These are phyloP conservation scores for Triplophysa yarkandensis DNA, from an alignment of 2,797 vertebrate species.

Conservation along the genomic window DNA sequence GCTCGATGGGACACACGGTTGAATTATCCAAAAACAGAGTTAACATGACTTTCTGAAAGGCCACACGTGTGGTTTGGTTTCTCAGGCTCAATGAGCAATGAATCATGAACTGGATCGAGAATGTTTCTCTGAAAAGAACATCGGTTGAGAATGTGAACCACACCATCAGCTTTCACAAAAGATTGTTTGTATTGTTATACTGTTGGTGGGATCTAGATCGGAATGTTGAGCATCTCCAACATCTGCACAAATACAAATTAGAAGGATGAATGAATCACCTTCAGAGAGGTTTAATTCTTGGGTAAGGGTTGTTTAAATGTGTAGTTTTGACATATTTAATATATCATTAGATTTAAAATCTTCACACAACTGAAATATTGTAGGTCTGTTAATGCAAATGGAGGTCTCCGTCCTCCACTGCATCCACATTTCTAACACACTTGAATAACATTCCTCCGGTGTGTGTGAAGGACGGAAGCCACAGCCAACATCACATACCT, in stretches of 20 bases:
- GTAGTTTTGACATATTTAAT: no score
- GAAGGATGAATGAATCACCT: no score
- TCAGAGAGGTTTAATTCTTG: no score
- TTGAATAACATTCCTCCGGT: slow-evolving; percentile 73
- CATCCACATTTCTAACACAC: slow-evolving; percentile 69
- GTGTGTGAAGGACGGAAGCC: slow-evolving; percentile 64
- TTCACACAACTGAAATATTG: no score
- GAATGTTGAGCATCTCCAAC: slow-evolving; percentile 2
- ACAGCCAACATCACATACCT: slow-evolving; percentile 58
- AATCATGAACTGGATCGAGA: slow-evolving; percentile 67
- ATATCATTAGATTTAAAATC: no score
- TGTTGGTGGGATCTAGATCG: not conserved
- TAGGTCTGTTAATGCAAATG: no score
- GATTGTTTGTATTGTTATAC: not conserved
- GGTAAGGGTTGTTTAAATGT: no score
- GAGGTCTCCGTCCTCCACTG: slow-evolving; percentile 46
- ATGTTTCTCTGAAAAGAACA: slow-evolving; percentile 41
- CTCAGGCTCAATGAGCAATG: slow-evolving; percentile 74
- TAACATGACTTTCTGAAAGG: slow-evolving; percentile 51
- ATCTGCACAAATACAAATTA: no score
- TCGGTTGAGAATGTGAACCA: slow-evolving; percentile 4
- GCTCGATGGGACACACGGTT: slow-evolving; percentile 57
- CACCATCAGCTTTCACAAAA: slow-evolving; percentile 9
- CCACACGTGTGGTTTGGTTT: slow-evolving; percentile 68
- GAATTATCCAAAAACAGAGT: slow-evolving; percentile 66